These are phyloP conservation scores for Pseudomyrmex gracilis DNA, from an alignment of 1,140 invertebrate species.

Conservation along the genomic window DNA sequence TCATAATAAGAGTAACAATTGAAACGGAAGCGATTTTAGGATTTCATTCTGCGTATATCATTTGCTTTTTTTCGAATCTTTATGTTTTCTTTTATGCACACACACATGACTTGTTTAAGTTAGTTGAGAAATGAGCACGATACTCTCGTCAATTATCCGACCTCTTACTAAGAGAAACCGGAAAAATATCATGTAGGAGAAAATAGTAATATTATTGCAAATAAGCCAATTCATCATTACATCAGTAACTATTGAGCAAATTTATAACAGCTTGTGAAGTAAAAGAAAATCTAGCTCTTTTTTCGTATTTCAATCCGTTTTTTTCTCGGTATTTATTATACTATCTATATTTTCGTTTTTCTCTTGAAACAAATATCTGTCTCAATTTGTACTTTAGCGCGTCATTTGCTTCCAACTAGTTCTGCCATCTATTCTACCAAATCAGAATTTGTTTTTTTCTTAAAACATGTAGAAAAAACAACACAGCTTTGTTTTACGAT, in stretches of 20 bases:
- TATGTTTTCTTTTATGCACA: conserved; percentile 40
- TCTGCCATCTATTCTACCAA: background rate
- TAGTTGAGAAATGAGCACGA: conserved; percentile 52
- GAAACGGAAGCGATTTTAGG: conserved; percentile 65
- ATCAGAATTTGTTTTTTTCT: conserved; percentile 8
- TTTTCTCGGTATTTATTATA: background rate
- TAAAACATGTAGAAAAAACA: conserved; percentile 35
- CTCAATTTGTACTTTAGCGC: background rate
- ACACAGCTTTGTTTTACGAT: conserved; percentile 44
- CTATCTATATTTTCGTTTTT: background rate
- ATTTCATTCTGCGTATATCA: conserved; percentile 60
- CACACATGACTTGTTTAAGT: conserved; percentile 26
- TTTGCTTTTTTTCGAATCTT: conserved; percentile 34
- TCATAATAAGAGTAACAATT: conserved; percentile 46
- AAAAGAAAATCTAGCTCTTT: conserved; percentile 22
- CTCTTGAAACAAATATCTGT: background rate
- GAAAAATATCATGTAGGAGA: conserved; percentile 64
- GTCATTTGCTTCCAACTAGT: background rate
- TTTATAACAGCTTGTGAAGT: conserved; percentile 6
- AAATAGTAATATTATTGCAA: conserved; percentile 51
- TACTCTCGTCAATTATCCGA: conserved; percentile 65
- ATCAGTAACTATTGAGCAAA: conserved; percentile 56
- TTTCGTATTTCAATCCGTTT: background rate
- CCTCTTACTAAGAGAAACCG: conserved; percentile 43
- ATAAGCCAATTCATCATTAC: conserved; percentile 57